phyloP scores from a whole-genome alignment of 2,797 vertebrate species.

The Falco rusticolus region DNA sequence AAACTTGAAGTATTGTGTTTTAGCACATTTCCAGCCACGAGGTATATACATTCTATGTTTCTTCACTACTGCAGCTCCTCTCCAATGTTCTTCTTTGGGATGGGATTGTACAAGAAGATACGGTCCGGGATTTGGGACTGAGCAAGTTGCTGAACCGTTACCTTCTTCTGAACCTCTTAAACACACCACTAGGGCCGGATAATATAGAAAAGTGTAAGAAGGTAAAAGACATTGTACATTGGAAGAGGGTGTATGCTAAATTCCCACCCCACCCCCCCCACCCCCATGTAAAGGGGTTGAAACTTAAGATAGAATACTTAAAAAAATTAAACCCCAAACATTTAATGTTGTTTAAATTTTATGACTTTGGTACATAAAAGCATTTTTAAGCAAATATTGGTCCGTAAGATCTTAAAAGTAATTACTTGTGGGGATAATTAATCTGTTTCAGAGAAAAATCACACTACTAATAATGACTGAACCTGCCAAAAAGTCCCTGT shows the following conservation, averaged over 20 bases:
- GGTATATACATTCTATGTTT: background rate
- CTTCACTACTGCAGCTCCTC: constrained; percentile 80
- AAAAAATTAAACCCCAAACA: too few species aligned
- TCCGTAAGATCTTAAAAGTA: background rate
- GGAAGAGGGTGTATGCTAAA: background rate
- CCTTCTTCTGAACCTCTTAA: constrained; percentile 85
- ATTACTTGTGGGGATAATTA: background rate
- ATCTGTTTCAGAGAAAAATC: background rate
- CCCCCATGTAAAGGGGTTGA: background rate
- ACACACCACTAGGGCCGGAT: constrained; percentile 66
- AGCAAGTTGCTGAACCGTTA: constrained; percentile 91
- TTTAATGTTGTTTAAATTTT: too few species aligned
- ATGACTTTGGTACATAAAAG: background rate
- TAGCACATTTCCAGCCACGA: background rate
- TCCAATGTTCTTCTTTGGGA: constrained; percentile 88
- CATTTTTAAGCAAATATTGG: background rate
- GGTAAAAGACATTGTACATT: constrained; percentile 68
- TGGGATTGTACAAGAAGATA: constrained; percentile 82
- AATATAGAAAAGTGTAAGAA: constrained; percentile 79
- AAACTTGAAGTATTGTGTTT: background rate
- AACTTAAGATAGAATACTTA: background rate
- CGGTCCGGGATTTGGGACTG: constrained; percentile 85
- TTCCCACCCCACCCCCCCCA: too few species aligned
- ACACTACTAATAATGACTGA: background rate
- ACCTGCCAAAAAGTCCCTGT: background rate